These are phyloP conservation scores for Ochropacha duplaris DNA, from an alignment of 2,888 invertebrate genomes.

Conservation along the genomic window DNA sequence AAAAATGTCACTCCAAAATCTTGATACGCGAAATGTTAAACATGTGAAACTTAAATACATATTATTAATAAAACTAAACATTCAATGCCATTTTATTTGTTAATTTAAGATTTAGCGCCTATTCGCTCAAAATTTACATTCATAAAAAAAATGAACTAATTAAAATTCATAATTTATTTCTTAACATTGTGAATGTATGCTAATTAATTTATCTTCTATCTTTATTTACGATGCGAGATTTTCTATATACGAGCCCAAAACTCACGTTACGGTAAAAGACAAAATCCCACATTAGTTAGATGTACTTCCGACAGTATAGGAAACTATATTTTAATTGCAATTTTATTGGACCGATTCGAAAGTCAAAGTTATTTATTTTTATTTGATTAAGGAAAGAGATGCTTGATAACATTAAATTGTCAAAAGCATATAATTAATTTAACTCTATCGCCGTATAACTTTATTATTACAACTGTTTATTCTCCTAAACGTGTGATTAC, in stretches of 20 bases:
- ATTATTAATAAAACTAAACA: neutral
- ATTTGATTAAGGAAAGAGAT: slow-evolving; percentile 24
- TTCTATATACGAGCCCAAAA: slow-evolving; percentile 21
- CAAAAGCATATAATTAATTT: too few species aligned
- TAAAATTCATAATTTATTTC: slow-evolving; percentile 3
- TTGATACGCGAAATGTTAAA: neutral
- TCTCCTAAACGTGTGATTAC: neutral
- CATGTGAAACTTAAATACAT: neutral
- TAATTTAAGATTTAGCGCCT: neutral
- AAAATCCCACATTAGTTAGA: slow-evolving; percentile 48
- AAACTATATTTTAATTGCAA: slow-evolving; percentile 14
- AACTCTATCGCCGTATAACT: neutral
- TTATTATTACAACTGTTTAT: neutral
- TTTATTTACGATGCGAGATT: slow-evolving; percentile 8
- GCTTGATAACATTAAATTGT: neutral
- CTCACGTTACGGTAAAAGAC: slow-evolving; percentile 32
- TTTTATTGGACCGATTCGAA: slow-evolving; percentile 13
- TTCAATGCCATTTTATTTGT: neutral
- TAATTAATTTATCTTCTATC: slow-evolving; percentile 27
- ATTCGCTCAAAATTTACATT: neutral
- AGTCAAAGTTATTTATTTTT: slow-evolving; percentile 25
- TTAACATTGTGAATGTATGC: slow-evolving; percentile 11
- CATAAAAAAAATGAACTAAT: neutral
- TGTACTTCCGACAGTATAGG: slow-evolving; percentile 41
- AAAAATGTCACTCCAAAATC: neutral